Evolutionary conservation across 2,797 vertebrate genomes (phyloP), one percentile per base, ranked within the genome.

Genomic region (Cynopterus sphinx): DNA sequence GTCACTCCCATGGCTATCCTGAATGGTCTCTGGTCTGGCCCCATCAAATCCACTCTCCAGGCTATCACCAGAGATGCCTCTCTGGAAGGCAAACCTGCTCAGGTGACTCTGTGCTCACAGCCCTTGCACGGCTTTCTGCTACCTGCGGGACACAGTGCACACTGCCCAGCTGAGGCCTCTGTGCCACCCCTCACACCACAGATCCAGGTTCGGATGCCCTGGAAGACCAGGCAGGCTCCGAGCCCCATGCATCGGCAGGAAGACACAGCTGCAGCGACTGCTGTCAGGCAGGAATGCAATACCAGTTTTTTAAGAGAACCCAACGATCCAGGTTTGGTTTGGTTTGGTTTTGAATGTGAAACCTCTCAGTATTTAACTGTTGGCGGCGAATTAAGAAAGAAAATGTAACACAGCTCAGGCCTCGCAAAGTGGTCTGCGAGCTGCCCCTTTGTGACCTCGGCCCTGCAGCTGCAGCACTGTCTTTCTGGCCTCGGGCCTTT

Each of bases 291-390:
- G 33, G 41, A 22, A 85, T 36, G 61, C 19, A 43, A 49, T 22
- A 12, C 43, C 51, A 43, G 28, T 49, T 19, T 71, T 86, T 78
- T 41, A 71, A 89, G 39, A 90, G 43, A 92, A 78, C 3, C 57
- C 77, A 17, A 13, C 71, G 87, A 33, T 33, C 57, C 49, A 79
- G 90, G 41, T 87, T 84, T 57, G 39, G 31, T 87, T 77, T 21
- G 33, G 26, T 78, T 84, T 96, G 41, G 22, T 78, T 84, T 88
- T 84, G n/a, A 70, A 61, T 33, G 67, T 70, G 46, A 75, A 91
- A 46, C 33, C 59, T 75, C 17, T 65, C 71, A 57, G 41, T 67
- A 55, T 79, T 87, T 93, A 85, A 73, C 57, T 51, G 53, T 41
- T 57, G 71, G 73, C 51, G 83, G 73, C 71, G 53, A 73, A 78